Conservation (phyloP, 2,797 vertebrate genomes). For the Neosilurus mollespiculum region DNA sequence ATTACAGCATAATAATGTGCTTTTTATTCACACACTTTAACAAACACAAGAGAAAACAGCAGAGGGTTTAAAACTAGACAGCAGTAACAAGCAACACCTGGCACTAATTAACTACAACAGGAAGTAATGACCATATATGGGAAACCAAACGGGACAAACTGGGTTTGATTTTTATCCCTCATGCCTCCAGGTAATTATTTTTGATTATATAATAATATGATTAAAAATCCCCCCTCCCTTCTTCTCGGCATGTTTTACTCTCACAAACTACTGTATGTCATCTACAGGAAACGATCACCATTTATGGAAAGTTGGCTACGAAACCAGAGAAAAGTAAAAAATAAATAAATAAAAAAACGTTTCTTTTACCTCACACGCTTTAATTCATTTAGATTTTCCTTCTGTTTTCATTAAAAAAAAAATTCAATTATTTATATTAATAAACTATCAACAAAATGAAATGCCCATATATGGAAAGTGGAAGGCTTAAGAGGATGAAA, state of each 20-base stretch:
- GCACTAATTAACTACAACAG: not conserved
- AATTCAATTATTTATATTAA: not conserved
- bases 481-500: no score
- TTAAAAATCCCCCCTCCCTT: not conserved
- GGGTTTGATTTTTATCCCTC: not conserved
- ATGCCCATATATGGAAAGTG: not conserved
- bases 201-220: not conserved
- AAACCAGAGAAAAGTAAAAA: not conserved
- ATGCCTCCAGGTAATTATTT: not conserved
- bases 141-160: not conserved
- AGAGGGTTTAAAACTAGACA: not conserved
- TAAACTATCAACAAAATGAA: not conserved
- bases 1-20: not conserved
- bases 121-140: conserved; percentile 11
- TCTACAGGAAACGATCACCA: not conserved
- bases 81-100: not conserved
- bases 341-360: not conserved
- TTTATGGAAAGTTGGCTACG: not conserved
- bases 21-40: not conserved
- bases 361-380: not conserved
- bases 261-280: not conserved
- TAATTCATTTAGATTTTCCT: not conserved
- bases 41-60: not conserved
- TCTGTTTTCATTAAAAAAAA: not conserved
- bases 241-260: not conserved